Evolutionary conservation across 2,888 invertebrate species (phyloP), one percentile per base, ranked within the genome.

Genomic region (Brachynemurus nebulosus): DNA sequence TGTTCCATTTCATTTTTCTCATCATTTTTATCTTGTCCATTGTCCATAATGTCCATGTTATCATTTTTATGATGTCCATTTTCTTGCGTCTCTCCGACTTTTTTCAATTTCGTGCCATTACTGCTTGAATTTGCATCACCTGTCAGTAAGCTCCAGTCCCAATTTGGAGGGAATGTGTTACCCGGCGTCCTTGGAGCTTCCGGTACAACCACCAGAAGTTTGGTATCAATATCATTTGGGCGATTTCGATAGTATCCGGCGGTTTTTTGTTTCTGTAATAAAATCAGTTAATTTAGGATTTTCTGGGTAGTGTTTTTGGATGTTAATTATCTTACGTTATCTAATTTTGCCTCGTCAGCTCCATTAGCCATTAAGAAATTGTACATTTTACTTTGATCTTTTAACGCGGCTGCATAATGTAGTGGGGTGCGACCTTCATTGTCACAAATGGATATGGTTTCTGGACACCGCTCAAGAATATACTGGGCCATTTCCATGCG

Each of bases 401-500:
- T 81, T 18, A 80, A 69, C 11, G 81, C 74, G 2, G 88, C 86
- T 0, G 91, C 85, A 64, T 88, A 93, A 65, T 93, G 92, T 39
- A 93, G 65, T 0, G 93, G 82, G 1, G 89, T 89, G 51, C 88
- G 73, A 17, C 90, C 90, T 48, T 90, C 86, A 56, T 78, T 78
- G 63, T 93, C 92, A 14, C 72, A 67, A 27, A 77, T 74, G 40
- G 75, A 73, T 19, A 83, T 70, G 2, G 80, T 75, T 57, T 76
- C 71, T 4, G 84, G 81, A 59, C 77, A 80, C 50, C 74, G 70
- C 37, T 75, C 72, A 1, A 82, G 61, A 36, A 90, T 75, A 59
- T 80, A 84, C 54, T 82, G 77, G 17, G 82, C 73, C 44, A 89
- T 78, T 49, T 80, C 79, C 40, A 73, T 69, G 54, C 83, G 78